phyloP scores from a whole-genome alignment of 1,140 invertebrate species.

The Sarcophaga bullata region DNA sequence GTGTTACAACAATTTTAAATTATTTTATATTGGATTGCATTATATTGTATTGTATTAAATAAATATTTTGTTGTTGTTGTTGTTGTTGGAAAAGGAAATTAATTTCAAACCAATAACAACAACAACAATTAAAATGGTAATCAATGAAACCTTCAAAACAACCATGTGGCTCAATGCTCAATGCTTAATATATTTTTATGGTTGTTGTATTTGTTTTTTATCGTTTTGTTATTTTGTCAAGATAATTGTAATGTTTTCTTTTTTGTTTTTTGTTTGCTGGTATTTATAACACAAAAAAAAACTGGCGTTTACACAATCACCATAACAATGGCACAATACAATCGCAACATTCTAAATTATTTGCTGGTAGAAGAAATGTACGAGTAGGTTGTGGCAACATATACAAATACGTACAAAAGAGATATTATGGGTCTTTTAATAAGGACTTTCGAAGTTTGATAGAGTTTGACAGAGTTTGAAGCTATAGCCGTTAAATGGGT shows the following conservation, averaged over 20 bases:
- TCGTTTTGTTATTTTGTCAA: no score
- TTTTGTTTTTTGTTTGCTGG: no score
- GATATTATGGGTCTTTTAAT: no score
- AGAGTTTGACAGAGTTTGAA: no score
- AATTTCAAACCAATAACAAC: slow-evolving; percentile 18
- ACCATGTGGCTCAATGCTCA: background rate
- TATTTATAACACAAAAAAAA: background rate
- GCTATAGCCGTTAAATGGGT: no score
- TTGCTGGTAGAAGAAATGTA: no score
- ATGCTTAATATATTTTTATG: background rate
- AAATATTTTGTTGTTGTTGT: background rate
- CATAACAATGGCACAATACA: background rate
- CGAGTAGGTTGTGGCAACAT: no score
- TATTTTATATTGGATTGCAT: no score
- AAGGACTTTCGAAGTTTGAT: no score
- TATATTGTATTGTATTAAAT: background rate
- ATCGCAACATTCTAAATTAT: background rate
- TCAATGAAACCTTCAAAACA: slow-evolving; percentile 22
- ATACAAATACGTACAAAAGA: no score
- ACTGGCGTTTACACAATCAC: slow-evolving; percentile 1
- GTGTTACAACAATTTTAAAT: no score
- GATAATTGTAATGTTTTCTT: no score
- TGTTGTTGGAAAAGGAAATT: background rate
- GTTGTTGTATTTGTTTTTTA: background rate
- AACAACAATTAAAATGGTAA: slow-evolving; percentile 1